Conservation (phyloP, 2,797 vertebrate species). For the Oreochromis mossambicus region DNA sequence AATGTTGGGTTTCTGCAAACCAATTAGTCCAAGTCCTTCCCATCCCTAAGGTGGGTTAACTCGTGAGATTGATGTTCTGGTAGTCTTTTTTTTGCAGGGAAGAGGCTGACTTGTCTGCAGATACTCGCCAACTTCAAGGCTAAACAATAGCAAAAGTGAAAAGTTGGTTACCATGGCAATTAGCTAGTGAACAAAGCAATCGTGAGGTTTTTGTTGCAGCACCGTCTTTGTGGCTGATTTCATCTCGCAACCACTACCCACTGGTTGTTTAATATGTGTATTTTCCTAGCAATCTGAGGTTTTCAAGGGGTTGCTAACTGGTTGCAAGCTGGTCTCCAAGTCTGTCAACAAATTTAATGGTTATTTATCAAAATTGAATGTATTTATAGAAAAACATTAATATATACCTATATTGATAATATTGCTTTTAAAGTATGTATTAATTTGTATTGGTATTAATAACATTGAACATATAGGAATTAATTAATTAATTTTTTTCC, state of each 20-base stretch:
- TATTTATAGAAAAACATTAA: background rate
- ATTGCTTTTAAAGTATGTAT: background rate
- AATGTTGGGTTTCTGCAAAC: background rate
- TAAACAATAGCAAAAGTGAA: background rate
- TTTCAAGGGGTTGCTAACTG: background rate
- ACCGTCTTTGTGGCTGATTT: background rate
- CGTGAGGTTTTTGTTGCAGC: background rate
- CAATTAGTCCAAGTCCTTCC: background rate
- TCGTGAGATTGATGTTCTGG: background rate
- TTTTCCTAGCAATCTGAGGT: background rate
- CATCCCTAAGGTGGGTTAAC: background rate
- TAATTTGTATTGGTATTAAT: background rate
- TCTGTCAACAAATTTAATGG: background rate
- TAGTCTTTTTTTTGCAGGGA: background rate
- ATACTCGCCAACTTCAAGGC: background rate
- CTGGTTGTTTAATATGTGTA: rapidly evolving
- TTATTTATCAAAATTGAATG: background rate
- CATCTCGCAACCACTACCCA: background rate
- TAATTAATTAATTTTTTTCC: rapidly evolving
- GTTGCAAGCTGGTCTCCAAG: background rate
- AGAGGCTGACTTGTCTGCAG: background rate
- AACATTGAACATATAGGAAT: background rate
- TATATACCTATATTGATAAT: background rate
- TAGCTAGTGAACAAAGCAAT: background rate
- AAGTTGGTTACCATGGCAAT: background rate